Conservation (phyloP, 1,140 invertebrate species). For the Vollenhovia emeryi region DNA sequence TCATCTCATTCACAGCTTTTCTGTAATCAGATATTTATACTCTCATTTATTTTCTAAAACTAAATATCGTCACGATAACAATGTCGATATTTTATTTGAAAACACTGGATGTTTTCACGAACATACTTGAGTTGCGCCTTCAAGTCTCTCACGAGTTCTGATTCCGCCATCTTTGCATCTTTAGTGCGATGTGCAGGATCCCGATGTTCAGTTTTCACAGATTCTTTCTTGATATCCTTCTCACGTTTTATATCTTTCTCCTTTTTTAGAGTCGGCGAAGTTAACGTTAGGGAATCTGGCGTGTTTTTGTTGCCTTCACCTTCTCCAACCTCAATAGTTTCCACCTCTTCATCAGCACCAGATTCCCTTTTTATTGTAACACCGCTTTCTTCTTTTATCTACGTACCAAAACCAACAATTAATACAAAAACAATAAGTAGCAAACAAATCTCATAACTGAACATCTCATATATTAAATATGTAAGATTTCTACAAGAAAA, state of each 20-base stretch:
- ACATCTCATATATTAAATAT: conserved; percentile 2
- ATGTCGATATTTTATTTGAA: neutral
- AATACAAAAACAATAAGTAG: neutral
- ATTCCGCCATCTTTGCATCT: conserved; percentile 87
- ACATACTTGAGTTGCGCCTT: conserved; percentile 95
- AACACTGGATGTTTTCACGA: neutral
- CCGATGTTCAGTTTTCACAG: conserved; percentile 85
- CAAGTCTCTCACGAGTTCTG: conserved; percentile 92
- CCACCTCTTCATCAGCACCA: conserved; percentile 83
- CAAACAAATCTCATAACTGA: neutral
- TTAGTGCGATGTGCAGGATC: conserved; percentile 86
- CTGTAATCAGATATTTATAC: conserved; percentile 85
- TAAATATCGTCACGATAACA: neutral
- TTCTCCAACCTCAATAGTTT: conserved; percentile 81
- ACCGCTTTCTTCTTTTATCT: conserved; percentile 84
- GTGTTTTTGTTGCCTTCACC: conserved; percentile 82
- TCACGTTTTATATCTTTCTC: conserved; percentile 87
- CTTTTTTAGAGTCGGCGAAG: conserved; percentile 87
- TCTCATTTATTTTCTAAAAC: neutral
- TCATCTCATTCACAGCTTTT: conserved; percentile 96
- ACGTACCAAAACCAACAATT: neutral
- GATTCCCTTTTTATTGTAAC: conserved; percentile 83
- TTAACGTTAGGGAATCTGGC: conserved; percentile 78
- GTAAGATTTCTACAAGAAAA: neutral
- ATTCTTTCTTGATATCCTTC: conserved; percentile 88